Evolutionary conservation across 2,113 vertebrate species (phyloP).

Genomic region (Jaculus jaculus): DNA sequence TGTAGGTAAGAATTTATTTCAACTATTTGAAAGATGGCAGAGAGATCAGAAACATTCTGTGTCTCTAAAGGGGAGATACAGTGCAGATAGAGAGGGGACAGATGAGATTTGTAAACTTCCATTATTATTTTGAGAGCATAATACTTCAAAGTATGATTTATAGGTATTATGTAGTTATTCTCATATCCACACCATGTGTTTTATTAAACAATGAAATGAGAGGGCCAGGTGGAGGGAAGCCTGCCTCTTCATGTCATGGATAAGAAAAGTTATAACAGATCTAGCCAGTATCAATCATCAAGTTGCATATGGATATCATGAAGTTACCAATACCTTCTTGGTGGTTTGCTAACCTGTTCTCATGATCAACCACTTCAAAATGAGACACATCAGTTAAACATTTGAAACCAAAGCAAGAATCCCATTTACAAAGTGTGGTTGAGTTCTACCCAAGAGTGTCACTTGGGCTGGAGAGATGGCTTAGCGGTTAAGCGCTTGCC

Average conservation of each 20-base stretch:
- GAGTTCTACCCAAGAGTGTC: too few species aligned
- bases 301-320: neutral
- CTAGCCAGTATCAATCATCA: neutral
- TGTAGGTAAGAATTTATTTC: neutral
- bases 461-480: too few species aligned
- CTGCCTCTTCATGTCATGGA: neutral
- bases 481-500: too few species aligned
- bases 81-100: neutral
- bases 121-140: slow-evolving; percentile 11
- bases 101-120: neutral
- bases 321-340: neutral
- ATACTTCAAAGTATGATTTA: neutral
- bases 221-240: neutral
- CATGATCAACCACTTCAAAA: neutral
- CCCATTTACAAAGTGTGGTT: neutral
- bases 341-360: neutral
- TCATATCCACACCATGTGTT: neutral
- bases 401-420: slow-evolving; percentile 20
- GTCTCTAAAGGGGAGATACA: neutral
- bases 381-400: neutral
- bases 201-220: slow-evolving; percentile 26
- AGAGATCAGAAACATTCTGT: neutral
- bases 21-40: neutral
- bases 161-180: neutral
- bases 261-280: neutral